phyloP scores from a whole-genome alignment of 1,140 invertebrate genomes.

The Cotesia glomerata region DNA sequence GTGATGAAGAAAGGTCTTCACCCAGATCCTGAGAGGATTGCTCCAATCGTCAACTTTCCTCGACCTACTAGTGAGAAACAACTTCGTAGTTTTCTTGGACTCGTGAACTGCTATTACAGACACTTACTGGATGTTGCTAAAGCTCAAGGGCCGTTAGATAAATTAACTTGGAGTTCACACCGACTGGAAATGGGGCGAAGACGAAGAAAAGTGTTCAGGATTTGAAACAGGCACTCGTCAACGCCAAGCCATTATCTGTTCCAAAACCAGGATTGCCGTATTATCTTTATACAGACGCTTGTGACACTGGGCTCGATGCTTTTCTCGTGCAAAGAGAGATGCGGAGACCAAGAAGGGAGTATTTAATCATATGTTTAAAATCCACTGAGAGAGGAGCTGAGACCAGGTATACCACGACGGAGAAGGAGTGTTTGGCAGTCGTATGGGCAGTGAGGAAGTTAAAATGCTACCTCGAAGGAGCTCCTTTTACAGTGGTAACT shows the following conservation, averaged over 20 bases:
- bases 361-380: conserved; percentile 6
- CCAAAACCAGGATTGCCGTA: conserved; percentile 7
- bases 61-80: conserved; percentile 1
- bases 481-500: neutral
- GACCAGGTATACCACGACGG: neutral
- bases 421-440: neutral
- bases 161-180: conserved; percentile 18
- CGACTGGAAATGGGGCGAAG: conserved; percentile 24
- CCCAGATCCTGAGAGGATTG: neutral
- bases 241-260: conserved; percentile 6
- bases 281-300: conserved; percentile 23
- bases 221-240: conserved; percentile 12
- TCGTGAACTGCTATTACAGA: conserved; percentile 11
- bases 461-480: neutral
- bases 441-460: conserved; percentile 13
- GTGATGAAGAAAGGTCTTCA: neutral
- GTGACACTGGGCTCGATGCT: conserved; percentile 19
- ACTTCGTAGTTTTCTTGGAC: neutral
- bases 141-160: conserved; percentile 25
- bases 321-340: conserved; percentile 3
- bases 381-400: neutral
- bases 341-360: neutral
- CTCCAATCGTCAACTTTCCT: neutral
- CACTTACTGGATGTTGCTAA: neutral
- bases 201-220: conserved; percentile 10